Conservation (phyloP, 2,888 invertebrate genomes). For the Electrophaes corylata region DNA sequence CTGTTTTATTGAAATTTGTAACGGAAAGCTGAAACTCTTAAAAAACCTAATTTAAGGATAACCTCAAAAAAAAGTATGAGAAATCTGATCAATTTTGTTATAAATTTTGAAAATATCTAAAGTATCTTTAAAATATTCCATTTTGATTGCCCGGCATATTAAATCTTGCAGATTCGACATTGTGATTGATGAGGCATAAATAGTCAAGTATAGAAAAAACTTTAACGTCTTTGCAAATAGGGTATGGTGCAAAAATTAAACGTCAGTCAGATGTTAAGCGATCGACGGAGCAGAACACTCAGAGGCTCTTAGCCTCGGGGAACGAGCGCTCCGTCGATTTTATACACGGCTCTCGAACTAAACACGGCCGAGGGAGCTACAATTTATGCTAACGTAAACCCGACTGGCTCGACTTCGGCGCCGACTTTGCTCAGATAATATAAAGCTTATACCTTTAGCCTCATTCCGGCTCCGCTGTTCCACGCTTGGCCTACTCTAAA, state of each 20-base stretch:
- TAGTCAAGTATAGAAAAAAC: constrained; percentile 35
- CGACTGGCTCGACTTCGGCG: constrained; percentile 46
- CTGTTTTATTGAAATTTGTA: no score
- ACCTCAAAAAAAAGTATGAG: no score
- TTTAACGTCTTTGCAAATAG: constrained; percentile 32
- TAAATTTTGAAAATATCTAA: no score
- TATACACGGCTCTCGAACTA: constrained; percentile 56
- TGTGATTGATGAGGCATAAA: constrained; percentile 23
- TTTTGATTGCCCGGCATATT: constrained; percentile 11
- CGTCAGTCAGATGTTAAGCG: constrained; percentile 71
- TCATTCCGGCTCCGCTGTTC: constrained; percentile 47
- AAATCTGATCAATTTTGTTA: no score
- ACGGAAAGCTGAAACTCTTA: no score
- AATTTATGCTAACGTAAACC: constrained; percentile 70
- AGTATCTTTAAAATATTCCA: background rate
- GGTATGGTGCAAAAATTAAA: constrained; percentile 68
- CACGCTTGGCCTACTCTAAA: constrained; percentile 43
- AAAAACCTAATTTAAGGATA: no score
- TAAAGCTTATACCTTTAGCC: constrained; percentile 53
- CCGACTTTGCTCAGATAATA: constrained; percentile 46
- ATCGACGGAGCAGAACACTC: constrained; percentile 62
- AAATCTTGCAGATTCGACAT: constrained; percentile 15
- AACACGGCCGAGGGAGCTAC: constrained; percentile 55
- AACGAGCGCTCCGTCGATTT: constrained; percentile 65
- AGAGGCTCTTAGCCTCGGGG: constrained; percentile 50